phyloP scores from a whole-genome alignment of 2,888 invertebrate genomes.

The Yponomeuta cagnagella region DNA sequence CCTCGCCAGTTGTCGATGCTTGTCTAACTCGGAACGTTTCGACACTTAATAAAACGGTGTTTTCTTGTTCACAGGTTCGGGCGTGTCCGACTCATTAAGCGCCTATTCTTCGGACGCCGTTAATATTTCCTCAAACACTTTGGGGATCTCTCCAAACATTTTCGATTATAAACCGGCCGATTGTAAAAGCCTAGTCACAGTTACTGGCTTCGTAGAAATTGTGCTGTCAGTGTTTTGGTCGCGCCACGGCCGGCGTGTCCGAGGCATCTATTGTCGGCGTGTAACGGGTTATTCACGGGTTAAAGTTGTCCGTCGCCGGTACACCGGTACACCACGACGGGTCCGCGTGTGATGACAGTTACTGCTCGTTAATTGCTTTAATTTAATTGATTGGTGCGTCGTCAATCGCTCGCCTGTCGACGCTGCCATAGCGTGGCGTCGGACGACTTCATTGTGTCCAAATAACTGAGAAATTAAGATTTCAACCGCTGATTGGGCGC shows the following conservation, averaged over 20 bases:
- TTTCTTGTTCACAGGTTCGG: conserved; percentile 12
- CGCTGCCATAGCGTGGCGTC: not conserved
- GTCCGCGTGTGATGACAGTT: conserved; percentile 42
- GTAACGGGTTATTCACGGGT: conserved; percentile 24
- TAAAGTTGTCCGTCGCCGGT: conserved; percentile 10
- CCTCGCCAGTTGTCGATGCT: conserved; percentile 11
- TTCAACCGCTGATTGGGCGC: not conserved
- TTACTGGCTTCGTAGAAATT: not conserved
- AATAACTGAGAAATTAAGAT: not conserved
- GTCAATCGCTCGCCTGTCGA: conserved; percentile 26
- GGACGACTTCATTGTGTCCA: not conserved
- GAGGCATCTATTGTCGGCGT: conserved; percentile 33
- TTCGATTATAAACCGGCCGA: conserved; percentile 1
- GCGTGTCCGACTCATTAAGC: conserved; percentile 17
- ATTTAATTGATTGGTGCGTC: conserved; percentile 61
- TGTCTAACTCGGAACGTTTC: conserved; percentile 10
- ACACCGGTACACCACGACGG: not conserved
- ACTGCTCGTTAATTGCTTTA: conserved; percentile 38
- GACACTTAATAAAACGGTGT: conserved; percentile 16
- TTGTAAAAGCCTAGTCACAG: not conserved
- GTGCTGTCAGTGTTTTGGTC: conserved; percentile 1
- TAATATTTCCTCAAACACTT: conserved; percentile 9
- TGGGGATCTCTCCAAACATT: conserved; percentile 14
- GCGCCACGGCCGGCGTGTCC: conserved; percentile 30
- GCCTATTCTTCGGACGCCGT: conserved; percentile 5